Evolutionary conservation across 2,888 invertebrate species (phyloP).

Genomic region (Caenorhabditis japonica): DNA sequence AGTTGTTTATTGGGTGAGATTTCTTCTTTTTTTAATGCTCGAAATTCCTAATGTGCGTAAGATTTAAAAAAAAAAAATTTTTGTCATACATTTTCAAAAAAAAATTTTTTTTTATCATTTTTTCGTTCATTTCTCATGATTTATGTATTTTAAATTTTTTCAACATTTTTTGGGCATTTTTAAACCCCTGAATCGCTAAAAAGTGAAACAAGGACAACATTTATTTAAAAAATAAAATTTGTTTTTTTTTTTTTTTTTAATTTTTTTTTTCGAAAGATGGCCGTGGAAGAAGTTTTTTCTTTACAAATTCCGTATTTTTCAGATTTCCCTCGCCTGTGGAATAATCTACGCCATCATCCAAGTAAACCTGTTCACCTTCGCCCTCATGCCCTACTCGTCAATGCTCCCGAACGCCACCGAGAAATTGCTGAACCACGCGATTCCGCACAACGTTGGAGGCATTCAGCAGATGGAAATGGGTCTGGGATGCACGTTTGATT

Average conservation of each 20-base stretch:
- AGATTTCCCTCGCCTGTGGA: slow-evolving; percentile 64
- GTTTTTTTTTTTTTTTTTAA: too few relatives aligned
- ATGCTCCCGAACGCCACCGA: slow-evolving; percentile 70
- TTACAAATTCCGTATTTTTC: too few relatives aligned
- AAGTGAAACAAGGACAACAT: too few relatives aligned
- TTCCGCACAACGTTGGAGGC: slow-evolving; percentile 75
- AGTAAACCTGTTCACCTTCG: slow-evolving; percentile 66
- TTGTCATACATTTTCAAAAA: too few relatives aligned
- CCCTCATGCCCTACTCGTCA: slow-evolving; percentile 63
- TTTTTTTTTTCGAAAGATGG: too few relatives aligned
- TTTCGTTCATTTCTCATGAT: too few relatives aligned
- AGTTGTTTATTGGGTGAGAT: slow-evolving; percentile 71
- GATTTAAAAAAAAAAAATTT: neutral
- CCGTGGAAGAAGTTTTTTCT: too few relatives aligned
- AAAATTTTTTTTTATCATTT: too few relatives aligned
- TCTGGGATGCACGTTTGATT: slow-evolving; percentile 74
- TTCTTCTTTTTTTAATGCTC: neutral
- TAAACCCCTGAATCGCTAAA: too few relatives aligned
- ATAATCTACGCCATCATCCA: slow-evolving; percentile 65
- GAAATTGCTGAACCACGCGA: slow-evolving; percentile 72
- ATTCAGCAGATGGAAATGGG: slow-evolving; percentile 71
- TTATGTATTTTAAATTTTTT: too few relatives aligned
- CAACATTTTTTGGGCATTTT: too few relatives aligned
- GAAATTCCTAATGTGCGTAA: neutral
- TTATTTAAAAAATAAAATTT: too few relatives aligned